phyloP scores from a whole-genome alignment of 1,140 invertebrate species.

The Diorhabda elongata region DNA sequence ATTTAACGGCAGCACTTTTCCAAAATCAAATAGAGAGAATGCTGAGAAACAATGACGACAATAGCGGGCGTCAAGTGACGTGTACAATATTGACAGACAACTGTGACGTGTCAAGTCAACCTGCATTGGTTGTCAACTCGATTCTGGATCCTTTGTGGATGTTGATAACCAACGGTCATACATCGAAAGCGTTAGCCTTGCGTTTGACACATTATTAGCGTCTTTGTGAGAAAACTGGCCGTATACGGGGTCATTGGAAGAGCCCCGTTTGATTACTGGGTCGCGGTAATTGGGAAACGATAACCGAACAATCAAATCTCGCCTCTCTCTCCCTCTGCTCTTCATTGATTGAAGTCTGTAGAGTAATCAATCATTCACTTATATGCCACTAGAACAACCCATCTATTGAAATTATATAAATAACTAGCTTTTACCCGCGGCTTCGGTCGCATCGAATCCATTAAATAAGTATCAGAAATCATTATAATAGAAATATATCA shows the following conservation, averaged over 20 bases:
- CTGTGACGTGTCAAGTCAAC: conserved; percentile 23
- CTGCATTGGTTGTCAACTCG: conserved; percentile 21
- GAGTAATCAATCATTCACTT: conserved; percentile 2
- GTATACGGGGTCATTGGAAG: conserved; percentile 4
- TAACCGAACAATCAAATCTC: not conserved
- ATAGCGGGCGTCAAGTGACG: conserved; percentile 23
- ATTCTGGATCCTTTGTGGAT: conserved; percentile 3
- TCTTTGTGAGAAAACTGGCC: not conserved
- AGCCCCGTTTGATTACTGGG: conserved; percentile 3
- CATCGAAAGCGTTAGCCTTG: conserved; percentile 22
- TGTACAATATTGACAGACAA: conserved; percentile 22
- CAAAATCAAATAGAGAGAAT: conserved; percentile 12
- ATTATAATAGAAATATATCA: no score
- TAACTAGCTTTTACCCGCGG: no score
- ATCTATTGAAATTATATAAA: no score
- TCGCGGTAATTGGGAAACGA: conserved; percentile 48
- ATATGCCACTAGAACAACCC: not conserved
- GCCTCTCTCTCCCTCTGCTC: not conserved
- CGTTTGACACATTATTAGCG: conserved; percentile 25
- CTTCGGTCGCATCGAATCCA: no score
- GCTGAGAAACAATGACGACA: conserved; percentile 21
- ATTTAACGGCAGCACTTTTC: not conserved
- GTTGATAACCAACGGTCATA: conserved; percentile 21
- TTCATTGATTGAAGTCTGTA: not conserved
- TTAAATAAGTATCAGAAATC: no score